Conservation (phyloP, 2,797 vertebrate species). For the Pagetopsis macropterus region DNA sequence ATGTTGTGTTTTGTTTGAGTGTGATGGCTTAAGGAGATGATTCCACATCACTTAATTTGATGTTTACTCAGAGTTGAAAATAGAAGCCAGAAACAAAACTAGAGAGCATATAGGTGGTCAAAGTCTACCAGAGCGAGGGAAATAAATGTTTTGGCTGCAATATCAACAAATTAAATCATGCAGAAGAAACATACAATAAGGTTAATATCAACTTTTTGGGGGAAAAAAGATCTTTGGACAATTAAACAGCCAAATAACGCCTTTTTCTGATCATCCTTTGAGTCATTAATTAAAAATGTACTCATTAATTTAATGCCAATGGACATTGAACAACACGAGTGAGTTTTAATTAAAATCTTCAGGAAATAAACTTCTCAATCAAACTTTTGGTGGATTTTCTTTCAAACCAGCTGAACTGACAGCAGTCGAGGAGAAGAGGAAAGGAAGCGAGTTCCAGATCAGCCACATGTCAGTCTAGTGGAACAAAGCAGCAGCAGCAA, state of each 20-base stretch:
- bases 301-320: background rate
- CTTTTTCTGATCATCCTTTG: background rate
- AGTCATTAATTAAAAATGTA: conserved; percentile 7
- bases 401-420: conserved; percentile 29
- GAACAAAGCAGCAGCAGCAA: conserved; percentile 45
- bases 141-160: conserved; percentile 10
- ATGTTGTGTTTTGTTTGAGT: background rate
- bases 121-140: conserved; percentile 26
- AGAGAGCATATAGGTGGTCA: conserved; percentile 22
- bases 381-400: background rate
- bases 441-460: conserved; percentile 34
- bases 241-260: conserved; percentile 21
- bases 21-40: background rate
- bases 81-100: conserved; percentile 39
- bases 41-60: background rate
- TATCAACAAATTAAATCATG: conserved; percentile 13
- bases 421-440: conserved; percentile 48
- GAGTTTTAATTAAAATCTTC: conserved; percentile 9
- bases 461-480: conserved; percentile 48
- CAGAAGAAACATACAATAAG: conserved; percentile 9
- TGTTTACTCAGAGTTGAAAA: conserved; percentile 35
- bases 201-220: conserved; percentile 20
- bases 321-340: background rate
- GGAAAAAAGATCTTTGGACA: background rate
- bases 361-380: conserved; percentile 3